These are phyloP conservation scores for Drosophila simulans DNA, from an alignment of 1,140 invertebrate genomes.

Conservation along the genomic window DNA sequence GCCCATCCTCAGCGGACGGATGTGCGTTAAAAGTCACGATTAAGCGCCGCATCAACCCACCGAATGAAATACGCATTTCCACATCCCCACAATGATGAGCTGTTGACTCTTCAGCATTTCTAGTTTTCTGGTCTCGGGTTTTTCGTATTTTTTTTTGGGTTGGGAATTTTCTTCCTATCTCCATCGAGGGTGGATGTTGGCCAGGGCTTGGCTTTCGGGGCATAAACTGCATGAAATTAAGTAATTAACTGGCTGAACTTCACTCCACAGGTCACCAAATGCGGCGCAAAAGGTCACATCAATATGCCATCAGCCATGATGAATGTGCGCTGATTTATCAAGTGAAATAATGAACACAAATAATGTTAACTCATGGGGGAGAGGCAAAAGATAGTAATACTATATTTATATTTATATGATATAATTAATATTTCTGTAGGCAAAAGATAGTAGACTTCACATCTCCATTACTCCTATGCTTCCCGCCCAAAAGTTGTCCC, in stretches of 20 bases:
- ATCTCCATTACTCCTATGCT: constrained; percentile 2
- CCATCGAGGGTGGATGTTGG: constrained; percentile 26
- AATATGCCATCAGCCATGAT: constrained; percentile 38
- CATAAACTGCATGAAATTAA: constrained; percentile 81
- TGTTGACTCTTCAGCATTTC: constrained; percentile 4
- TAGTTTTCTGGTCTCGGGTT: constrained; percentile 3
- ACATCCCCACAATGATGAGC: constrained; percentile 12
- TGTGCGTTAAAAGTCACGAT: constrained; percentile 73
- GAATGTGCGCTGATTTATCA: constrained; percentile 57
- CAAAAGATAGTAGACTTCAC: not conserved
- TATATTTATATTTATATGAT: no score
- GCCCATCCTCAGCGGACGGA: constrained; percentile 17
- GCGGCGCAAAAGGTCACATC: constrained; percentile 29
- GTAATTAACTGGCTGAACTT: constrained; percentile 66
- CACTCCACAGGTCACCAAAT: constrained; percentile 39
- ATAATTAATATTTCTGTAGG: no score
- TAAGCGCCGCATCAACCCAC: constrained; percentile 52
- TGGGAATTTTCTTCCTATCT: constrained; percentile 4
- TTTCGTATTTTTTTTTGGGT: not conserved
- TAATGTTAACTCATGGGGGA: not conserved
- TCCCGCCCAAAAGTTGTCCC: constrained; percentile 21
- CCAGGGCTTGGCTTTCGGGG: constrained; percentile 55
- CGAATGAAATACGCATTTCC: constrained; percentile 12
- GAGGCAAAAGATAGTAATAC: not conserved
- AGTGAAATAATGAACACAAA: not conserved